Percentiles rank a stretch among this genome's conserved stretches.
phyloP scores from a whole-genome alignment of 2,797 vertebrate genomes.

The Gymnopithys bicolor region DNA sequence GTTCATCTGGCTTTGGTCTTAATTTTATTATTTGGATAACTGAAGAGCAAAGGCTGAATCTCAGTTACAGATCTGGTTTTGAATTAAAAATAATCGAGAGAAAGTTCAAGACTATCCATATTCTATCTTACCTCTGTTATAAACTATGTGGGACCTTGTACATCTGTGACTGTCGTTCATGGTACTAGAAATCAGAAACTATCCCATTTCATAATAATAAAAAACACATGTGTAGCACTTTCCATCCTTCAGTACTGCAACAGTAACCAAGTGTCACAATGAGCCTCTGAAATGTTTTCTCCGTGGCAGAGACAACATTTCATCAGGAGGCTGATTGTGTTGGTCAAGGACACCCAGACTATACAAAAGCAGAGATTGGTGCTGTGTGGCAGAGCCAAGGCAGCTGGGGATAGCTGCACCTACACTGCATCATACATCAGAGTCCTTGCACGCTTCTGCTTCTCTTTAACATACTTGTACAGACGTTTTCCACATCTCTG shows the following conservation, averaged over 20 bases:
- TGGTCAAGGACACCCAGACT: background rate
- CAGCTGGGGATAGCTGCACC: background rate
- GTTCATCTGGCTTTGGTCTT: conserved; percentile 44
- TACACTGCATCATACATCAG: background rate
- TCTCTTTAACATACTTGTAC: background rate
- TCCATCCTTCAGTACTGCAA: background rate
- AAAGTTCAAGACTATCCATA: conserved; percentile 17
- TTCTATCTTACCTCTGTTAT: background rate
- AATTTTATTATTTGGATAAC: conserved; percentile 34
- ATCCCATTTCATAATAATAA: background rate
- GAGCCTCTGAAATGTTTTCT: background rate
- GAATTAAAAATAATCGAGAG: background rate
- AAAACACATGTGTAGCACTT: conserved; percentile 30
- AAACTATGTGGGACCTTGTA: background rate
- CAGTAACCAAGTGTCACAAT: background rate
- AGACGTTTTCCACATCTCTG: background rate
- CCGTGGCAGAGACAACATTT: background rate
- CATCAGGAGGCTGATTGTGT: background rate
- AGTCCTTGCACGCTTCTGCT: background rate
- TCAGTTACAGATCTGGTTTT: conserved; percentile 35
- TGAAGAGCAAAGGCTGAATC: conserved; percentile 33
- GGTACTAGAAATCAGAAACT: conserved; percentile 29
- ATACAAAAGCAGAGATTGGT: background rate
- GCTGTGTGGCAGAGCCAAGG: background rate
- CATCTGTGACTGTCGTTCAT: background rate